phyloP scores from a whole-genome alignment of 2,888 invertebrate genomes.

The Osmoderma eremita region DNA sequence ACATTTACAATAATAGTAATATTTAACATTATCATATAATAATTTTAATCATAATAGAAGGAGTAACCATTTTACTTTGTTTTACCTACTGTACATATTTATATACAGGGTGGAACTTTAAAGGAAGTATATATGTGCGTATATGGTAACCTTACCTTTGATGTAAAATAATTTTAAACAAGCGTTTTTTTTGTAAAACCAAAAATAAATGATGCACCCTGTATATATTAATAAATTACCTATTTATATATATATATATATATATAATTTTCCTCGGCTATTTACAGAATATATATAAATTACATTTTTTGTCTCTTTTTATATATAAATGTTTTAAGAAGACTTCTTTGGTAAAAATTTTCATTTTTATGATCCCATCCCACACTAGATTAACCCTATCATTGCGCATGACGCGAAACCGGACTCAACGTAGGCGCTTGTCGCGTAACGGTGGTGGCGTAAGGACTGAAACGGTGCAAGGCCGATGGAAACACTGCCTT shows the following conservation, averaged over 20 bases:
- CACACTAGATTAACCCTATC: conserved; percentile 44
- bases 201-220: conserved; percentile 3
- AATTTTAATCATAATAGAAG: conserved; percentile 17
- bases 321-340: conserved; percentile 25
- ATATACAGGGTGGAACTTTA: conserved; percentile 7
- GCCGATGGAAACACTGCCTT: conserved; percentile 63
- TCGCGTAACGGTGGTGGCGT: conserved; percentile 56
- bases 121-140: not conserved
- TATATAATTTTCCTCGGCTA: conserved; percentile 35
- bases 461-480: conserved; percentile 64
- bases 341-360: conserved; percentile 37
- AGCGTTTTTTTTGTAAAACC: not conserved
- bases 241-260: conserved; percentile 34
- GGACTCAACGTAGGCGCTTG: conserved; percentile 50
- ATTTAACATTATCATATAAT: conserved; percentile 15
- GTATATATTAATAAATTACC: conserved; percentile 48
- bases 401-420: conserved; percentile 51
- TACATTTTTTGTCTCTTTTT: conserved; percentile 25
- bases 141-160: conserved; percentile 2
- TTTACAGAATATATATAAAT: conserved; percentile 46
- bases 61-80: conserved; percentile 43
- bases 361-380: conserved; percentile 20
- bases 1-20: conserved; percentile 43
- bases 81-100: conserved; percentile 17
- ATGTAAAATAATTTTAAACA: conserved; percentile 1